These are phyloP conservation scores for Oceanodroma leucorhoa DNA, from an alignment of 2,797 vertebrate species.

Conservation along the genomic window DNA sequence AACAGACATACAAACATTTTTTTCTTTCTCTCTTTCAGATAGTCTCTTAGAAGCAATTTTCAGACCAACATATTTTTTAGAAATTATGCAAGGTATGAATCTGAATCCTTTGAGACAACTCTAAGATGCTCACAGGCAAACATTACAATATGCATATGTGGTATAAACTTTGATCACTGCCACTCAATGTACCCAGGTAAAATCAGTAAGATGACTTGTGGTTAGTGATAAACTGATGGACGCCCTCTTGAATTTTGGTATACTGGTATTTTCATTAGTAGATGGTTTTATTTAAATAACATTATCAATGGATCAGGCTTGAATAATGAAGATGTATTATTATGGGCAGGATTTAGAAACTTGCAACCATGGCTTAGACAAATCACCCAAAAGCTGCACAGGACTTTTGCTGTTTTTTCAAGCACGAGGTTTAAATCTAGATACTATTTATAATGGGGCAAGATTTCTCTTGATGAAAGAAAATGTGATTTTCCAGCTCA, in stretches of 20 bases:
- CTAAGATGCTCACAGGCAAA: neutral
- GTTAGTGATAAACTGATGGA: neutral
- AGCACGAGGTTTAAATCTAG: neutral
- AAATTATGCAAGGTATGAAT: neutral
- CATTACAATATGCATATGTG: neutral
- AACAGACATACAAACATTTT: neutral
- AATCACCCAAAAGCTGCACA: neutral
- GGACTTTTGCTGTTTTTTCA: neutral
- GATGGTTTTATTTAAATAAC: neutral
- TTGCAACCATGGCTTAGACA: neutral
- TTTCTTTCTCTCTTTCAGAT: neutral
- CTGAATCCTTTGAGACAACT: neutral
- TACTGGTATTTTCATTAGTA: neutral
- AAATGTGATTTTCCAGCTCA: neutral
- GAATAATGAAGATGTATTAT: neutral
- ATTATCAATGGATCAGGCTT: neutral
- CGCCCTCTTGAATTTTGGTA: neutral
- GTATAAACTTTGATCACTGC: neutral
- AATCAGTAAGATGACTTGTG: neutral
- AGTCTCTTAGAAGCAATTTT: neutral
- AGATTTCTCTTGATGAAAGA: neutral
- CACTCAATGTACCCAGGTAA: neutral
- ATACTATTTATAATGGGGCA: neutral
- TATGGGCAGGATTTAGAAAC: neutral
- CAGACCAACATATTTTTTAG: neutral